Evolutionary conservation across 1,140 invertebrate genomes (phyloP), one percentile per base, ranked within the genome.

Genomic region (Teleopsis dalmanni): DNA sequence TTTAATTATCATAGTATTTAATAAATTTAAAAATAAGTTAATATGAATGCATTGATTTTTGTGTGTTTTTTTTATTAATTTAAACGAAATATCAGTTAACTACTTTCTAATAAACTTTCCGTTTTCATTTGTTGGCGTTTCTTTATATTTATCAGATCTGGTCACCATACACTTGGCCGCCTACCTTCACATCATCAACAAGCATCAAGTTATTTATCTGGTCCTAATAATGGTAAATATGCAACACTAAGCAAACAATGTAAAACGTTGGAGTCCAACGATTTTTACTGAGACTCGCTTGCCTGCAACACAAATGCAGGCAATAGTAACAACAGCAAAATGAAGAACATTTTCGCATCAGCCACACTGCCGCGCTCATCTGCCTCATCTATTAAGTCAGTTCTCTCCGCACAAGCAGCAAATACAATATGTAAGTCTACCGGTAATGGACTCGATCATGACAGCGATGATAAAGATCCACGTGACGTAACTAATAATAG

Each of bases 191-290:
- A 70, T 54, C 72, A 60, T 35, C 64, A 67, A 37, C 68, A 68
- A 25, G 54, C 71, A 50, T 56, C 65, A 5, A 57, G 64, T 44
- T 62, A 70, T 53, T 31, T 69, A 47, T 56, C 61, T 38, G 75
- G 76, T 54, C 76, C 76, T 21, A 81, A 81, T 72, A 81, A 81
- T 78, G 82, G 85, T 73, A 87, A 88, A 79, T 88, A 88, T 79
- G 85, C 86, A 72, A 89, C 90, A 75, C 75, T 93, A 70, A 91
- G 87, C 81, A 91, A 91, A 75, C 88, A 91, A 74, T 93, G 90
- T 81, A 93, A 93, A 75, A 93, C 90, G 48, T 76, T 92, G n/a
- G 90, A 92, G 75, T 88, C 88, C 37, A 89, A 83, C 62, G 89
- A 93, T 75, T 93, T 92, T 74, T 93, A 93, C 86, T 93, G 87